These are phyloP conservation scores for Pyrrhosoma nymphula DNA, from an alignment of 2,888 invertebrate genomes.

Conservation along the genomic window DNA sequence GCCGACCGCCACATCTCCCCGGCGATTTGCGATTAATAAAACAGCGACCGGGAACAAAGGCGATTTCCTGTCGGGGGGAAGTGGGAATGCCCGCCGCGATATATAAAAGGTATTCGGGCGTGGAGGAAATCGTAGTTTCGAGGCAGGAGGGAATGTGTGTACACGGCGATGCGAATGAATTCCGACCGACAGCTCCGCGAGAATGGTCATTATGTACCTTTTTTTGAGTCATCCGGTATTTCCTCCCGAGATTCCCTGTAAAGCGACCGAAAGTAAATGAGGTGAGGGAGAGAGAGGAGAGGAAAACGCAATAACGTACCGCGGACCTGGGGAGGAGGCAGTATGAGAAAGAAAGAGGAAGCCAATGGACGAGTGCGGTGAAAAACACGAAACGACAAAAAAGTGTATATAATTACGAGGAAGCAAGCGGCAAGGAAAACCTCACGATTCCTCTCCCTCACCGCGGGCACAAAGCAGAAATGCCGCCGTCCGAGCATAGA, in stretches of 20 bases:
- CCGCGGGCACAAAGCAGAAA: not conserved
- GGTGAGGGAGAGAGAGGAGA: not conserved
- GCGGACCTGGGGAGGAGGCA: not conserved
- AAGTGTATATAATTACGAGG: not conserved
- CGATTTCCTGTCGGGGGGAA: not conserved
- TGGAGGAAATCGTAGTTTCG: not conserved
- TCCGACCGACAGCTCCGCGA: not conserved
- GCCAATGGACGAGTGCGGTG: not conserved
- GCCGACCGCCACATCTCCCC: not conserved
- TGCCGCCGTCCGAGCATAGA: not conserved
- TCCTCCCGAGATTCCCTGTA: not conserved
- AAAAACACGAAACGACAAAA: not conserved
- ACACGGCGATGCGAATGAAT: not conserved
- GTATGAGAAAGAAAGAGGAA: not conserved
- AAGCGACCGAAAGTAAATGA: not conserved
- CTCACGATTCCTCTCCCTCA: not conserved
- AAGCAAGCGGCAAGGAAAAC: not conserved
- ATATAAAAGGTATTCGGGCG: not conserved
- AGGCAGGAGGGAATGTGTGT: not conserved
- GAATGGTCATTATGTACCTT: not conserved
- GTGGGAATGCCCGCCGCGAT: not conserved
- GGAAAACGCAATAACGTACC: not conserved
- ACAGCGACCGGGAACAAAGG: not conserved
- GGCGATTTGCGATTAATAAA: constrained; percentile 32
- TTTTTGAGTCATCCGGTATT: not conserved